These are phyloP conservation scores for Trogon melanurus DNA, from an alignment of 2,113 vertebrate species.

Conservation along the genomic window DNA sequence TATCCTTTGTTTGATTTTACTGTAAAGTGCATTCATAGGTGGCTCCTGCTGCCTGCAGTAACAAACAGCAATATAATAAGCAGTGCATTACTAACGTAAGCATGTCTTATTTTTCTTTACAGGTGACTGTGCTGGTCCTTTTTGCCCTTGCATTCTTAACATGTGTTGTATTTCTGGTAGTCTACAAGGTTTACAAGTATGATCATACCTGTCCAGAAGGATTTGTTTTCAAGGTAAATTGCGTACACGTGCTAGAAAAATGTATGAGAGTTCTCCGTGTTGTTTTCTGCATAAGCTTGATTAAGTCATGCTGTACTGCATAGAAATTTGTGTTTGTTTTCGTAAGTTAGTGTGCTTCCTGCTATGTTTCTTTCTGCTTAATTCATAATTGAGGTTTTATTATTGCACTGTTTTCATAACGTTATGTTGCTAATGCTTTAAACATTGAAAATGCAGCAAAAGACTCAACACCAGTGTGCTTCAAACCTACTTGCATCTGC, in stretches of 20 bases:
- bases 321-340: not conserved
- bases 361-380: not conserved
- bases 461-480: not conserved
- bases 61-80: not conserved
- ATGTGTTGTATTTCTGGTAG: constrained; percentile 94
- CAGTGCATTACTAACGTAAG: not conserved
- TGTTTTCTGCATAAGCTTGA: not conserved
- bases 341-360: not conserved
- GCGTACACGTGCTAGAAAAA: not conserved
- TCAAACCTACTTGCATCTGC: not conserved
- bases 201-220: constrained; percentile 94
- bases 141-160: constrained; percentile 94
- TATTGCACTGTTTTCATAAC: not conserved
- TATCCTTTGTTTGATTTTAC: not conserved
- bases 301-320: not conserved
- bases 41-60: not conserved
- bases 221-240: constrained; percentile 89
- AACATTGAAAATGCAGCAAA: not conserved
- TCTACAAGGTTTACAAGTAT: constrained; percentile 98
- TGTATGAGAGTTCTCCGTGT: not conserved
- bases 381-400: not conserved
- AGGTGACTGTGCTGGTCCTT: constrained; percentile 93
- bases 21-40: not conserved
- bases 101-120: constrained; percentile 16
- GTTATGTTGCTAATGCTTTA: not conserved